Evolutionary conservation across 2,888 invertebrate species (phyloP).

Genomic region (Melinaea marsaeus): DNA sequence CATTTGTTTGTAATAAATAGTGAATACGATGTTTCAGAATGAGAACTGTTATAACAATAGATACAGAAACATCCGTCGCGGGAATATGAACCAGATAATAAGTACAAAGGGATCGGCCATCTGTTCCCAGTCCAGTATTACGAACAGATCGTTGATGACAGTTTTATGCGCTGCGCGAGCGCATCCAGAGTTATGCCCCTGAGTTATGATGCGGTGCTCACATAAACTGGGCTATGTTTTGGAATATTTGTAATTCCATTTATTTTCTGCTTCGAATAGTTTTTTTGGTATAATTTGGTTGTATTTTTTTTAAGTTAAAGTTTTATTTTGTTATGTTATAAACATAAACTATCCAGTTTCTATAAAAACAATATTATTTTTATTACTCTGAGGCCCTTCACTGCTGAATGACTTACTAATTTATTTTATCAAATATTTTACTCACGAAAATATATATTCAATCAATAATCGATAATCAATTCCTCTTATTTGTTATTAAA

Average conservation of each 20-base stretch:
- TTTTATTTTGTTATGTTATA: too few relatives aligned
- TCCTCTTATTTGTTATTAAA: neutral
- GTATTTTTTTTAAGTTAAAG: too few relatives aligned
- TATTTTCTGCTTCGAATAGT: neutral
- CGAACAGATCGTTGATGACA: constrained; percentile 57
- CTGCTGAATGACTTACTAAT: too few relatives aligned
- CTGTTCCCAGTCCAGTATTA: constrained; percentile 31
- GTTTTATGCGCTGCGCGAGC: constrained; percentile 48
- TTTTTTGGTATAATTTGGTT: too few relatives aligned
- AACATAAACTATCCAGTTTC: too few relatives aligned
- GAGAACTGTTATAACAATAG: neutral
- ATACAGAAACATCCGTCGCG: constrained; percentile 16
- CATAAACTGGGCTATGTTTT: constrained; percentile 15
- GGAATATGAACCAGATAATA: constrained; percentile 12
- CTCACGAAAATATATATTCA: too few relatives aligned
- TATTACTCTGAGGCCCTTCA: too few relatives aligned
- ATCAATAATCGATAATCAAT: too few relatives aligned
- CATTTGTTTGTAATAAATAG: neutral
- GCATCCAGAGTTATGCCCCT: constrained; percentile 24
- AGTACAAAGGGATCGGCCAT: constrained; percentile 36
- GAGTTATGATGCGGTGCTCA: constrained; percentile 19
- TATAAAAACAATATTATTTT: too few relatives aligned
- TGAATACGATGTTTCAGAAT: neutral
- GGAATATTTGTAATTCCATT: neutral
- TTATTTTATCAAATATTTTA: too few relatives aligned